Evolutionary conservation across 2,113 vertebrate species (phyloP).

Genomic region (Ceyx cyanopectus): DNA sequence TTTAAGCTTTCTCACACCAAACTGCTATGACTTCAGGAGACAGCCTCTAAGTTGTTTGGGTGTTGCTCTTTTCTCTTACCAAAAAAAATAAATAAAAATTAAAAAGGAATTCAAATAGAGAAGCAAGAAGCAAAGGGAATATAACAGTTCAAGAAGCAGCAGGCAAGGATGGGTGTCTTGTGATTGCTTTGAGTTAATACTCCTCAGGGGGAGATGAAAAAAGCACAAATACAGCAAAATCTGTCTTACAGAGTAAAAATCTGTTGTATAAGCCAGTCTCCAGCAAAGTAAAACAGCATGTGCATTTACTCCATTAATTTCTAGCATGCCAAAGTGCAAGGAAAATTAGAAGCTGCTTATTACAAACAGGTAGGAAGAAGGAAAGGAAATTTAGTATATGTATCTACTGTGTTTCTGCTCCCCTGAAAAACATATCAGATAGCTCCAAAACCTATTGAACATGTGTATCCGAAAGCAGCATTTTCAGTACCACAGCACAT

Average conservation of each 20-base stretch:
- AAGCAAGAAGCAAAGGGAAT: slow-evolving; percentile 15
- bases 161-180: slow-evolving; percentile 52
- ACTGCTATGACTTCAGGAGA: neutral
- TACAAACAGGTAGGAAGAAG: slow-evolving; percentile 14
- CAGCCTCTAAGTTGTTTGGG: neutral
- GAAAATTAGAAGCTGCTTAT: neutral
- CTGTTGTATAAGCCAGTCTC: slow-evolving; percentile 64
- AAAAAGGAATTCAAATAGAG: neutral
- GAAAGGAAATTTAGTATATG: neutral
- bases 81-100: neutral
- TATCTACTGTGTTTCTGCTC: neutral
- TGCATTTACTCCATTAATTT: slow-evolving; percentile 55
- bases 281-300: slow-evolving; percentile 21
- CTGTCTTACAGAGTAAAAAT: slow-evolving; percentile 69
- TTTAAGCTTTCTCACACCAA: neutral
- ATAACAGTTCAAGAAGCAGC: slow-evolving; percentile 32
- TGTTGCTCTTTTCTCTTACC: neutral
- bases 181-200: slow-evolving; percentile 68
- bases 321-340: neutral
- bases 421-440: neutral
- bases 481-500: neutral
- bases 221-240: slow-evolving; percentile 68
- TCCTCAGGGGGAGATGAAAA: slow-evolving; percentile 65
- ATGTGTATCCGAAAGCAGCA: neutral
- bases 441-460: neutral